Evolutionary conservation across 2,888 invertebrate species (phyloP).

Genomic region (Agrotis exclamationis): DNA sequence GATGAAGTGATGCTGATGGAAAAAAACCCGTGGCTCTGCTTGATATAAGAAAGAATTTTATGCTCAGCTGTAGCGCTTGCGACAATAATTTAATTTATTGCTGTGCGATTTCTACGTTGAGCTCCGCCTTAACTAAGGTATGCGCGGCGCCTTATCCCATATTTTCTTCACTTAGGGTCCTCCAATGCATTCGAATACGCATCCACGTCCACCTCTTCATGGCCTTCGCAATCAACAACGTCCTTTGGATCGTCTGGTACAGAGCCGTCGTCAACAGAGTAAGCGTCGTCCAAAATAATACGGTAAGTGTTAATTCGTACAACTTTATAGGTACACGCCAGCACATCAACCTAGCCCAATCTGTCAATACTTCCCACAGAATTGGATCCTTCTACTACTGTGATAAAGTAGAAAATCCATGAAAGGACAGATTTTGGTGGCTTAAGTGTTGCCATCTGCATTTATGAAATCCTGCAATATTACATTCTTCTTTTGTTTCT

Average conservation of each 20-base stretch:
- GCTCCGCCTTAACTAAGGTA: not conserved
- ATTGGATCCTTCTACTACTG: no score
- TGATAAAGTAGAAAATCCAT: no score
- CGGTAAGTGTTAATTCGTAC: slow-evolving; percentile 81
- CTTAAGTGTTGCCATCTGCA: not conserved
- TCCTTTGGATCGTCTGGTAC: slow-evolving; percentile 95
- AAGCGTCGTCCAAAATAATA: slow-evolving; percentile 91
- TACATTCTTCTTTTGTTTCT: no score
- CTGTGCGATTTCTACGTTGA: slow-evolving; percentile 18
- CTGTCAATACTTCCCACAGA: no score
- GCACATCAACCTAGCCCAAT: no score
- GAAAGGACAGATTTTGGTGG: no score
- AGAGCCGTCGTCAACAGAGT: slow-evolving; percentile 91
- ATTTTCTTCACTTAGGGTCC: slow-evolving; percentile 83
- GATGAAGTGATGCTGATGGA: no score
- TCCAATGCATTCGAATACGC: slow-evolving; percentile 94
- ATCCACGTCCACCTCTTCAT: slow-evolving; percentile 95
- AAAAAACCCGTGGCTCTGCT: no score
- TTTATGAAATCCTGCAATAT: not conserved
- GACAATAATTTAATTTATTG: not conserved
- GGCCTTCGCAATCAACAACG: slow-evolving; percentile 94
- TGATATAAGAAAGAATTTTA: no score
- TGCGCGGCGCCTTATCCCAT: slow-evolving; percentile 17
- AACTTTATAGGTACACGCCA: no score
- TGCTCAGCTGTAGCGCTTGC: not conserved